These are phyloP conservation scores for Dysmachus trigonus DNA, from an alignment of 2,888 invertebrate species.

Conservation along the genomic window DNA sequence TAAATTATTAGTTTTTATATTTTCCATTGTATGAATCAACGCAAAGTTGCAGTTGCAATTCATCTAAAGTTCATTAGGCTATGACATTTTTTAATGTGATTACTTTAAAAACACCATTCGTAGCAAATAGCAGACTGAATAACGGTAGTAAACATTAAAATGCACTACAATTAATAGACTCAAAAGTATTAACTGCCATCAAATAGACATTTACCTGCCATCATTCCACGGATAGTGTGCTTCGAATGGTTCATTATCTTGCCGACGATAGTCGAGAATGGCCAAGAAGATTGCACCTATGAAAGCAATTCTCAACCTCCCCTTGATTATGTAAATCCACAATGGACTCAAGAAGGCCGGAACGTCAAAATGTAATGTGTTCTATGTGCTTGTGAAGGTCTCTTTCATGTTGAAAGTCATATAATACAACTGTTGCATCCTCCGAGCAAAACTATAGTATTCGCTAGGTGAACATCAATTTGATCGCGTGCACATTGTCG, in stretches of 20 bases:
- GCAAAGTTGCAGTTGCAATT: no score
- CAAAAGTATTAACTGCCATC: neutral
- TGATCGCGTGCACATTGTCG: neutral
- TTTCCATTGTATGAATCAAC: no score
- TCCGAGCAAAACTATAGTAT: neutral
- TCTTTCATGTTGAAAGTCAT: neutral
- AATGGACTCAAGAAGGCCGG: neutral
- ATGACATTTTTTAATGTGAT: neutral
- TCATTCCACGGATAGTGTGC: neutral
- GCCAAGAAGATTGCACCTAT: neutral
- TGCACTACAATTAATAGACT: neutral
- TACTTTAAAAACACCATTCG: neutral
- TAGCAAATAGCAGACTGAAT: neutral
- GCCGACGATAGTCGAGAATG: neutral
- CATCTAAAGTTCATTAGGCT: neutral
- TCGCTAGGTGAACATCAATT: neutral
- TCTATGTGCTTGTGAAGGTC: neutral
- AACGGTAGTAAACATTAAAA: neutral
- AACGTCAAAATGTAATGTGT: neutral
- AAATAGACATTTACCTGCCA: neutral
- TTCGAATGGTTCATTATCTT: neutral
- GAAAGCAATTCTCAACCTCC: neutral
- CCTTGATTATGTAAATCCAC: neutral
- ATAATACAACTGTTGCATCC: slow-evolving; percentile 24
- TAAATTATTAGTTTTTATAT: no score